Conservation (phyloP, 2,113 vertebrate species). For the Leucopsar rothschildi region DNA sequence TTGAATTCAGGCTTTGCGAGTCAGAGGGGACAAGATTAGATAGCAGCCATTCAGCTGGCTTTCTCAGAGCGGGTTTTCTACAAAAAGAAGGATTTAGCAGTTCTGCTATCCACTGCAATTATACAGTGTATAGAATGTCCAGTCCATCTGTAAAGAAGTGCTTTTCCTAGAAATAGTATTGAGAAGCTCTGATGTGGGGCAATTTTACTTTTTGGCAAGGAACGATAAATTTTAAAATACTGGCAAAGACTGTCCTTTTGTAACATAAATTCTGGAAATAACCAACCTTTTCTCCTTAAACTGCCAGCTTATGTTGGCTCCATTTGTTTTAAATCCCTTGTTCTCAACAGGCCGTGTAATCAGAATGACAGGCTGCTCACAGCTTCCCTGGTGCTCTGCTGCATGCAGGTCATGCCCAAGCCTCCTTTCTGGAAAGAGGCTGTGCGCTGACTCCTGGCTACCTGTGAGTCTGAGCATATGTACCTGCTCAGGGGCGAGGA, state of each 20-base stretch:
- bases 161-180: background rate
- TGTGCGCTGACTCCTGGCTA: background rate
- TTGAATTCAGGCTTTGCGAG: background rate
- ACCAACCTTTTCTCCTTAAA: constrained; percentile 20
- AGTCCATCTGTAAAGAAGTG: background rate
- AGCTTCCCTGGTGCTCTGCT: background rate
- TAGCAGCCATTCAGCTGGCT: background rate
- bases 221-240: background rate
- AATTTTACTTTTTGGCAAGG: background rate
- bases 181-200: background rate
- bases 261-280: constrained; percentile 18
- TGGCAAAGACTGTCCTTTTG: background rate
- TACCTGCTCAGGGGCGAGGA: background rate
- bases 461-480: background rate
- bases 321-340: background rate
- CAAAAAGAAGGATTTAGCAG: background rate
- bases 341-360: background rate
- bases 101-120: background rate
- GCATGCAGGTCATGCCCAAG: background rate
- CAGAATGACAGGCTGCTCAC: background rate
- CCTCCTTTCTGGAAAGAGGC: background rate
- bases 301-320: background rate
- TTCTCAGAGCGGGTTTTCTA: constrained; percentile 2
- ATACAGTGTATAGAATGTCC: background rate
- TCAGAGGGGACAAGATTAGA: background rate